Conservation (phyloP, 2,113 vertebrate species). For the Embiotoca jacksoni region DNA sequence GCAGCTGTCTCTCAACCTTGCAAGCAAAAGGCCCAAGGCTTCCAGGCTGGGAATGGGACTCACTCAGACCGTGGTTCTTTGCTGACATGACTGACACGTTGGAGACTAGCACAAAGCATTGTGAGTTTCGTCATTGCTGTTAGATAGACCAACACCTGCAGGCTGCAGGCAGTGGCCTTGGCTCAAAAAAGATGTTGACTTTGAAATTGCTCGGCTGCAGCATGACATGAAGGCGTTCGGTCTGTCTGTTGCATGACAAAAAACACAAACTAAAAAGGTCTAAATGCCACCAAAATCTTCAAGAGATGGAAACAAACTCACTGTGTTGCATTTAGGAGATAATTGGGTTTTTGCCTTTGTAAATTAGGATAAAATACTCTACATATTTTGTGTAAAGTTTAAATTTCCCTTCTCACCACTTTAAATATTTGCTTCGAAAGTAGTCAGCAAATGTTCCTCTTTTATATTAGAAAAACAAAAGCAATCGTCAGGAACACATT, state of each 20-base stretch:
- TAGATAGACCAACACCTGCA: constrained; percentile 39
- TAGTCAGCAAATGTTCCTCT: constrained; percentile 48
- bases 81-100: constrained; percentile 41
- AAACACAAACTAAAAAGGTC: not conserved
- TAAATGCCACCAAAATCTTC: not conserved
- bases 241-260: constrained; percentile 5
- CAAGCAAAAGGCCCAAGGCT: constrained; percentile 29
- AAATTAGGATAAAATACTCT: not conserved
- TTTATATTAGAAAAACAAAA: constrained; percentile 68
- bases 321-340: not conserved
- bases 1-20: constrained; percentile 41
- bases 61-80: constrained; percentile 19
- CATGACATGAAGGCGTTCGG: constrained; percentile 1
- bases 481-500: constrained; percentile 62
- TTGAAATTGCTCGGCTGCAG: constrained; percentile 23
- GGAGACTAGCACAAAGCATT: constrained; percentile 23
- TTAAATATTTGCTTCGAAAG: constrained; percentile 32
- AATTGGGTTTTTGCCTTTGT: not conserved
- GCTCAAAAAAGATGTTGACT: constrained; percentile 28
- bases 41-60: constrained; percentile 20
- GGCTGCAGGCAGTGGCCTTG: constrained; percentile 33
- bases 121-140: constrained; percentile 30
- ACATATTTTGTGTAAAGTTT: constrained; percentile 1
- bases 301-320: not conserved
- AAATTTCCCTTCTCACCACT: not conserved